Percentiles rank a stretch among this genome's conserved stretches.
Evolutionary conservation across 2,888 invertebrate genomes (phyloP).

Genomic region (Sminthurides aquaticus): DNA sequence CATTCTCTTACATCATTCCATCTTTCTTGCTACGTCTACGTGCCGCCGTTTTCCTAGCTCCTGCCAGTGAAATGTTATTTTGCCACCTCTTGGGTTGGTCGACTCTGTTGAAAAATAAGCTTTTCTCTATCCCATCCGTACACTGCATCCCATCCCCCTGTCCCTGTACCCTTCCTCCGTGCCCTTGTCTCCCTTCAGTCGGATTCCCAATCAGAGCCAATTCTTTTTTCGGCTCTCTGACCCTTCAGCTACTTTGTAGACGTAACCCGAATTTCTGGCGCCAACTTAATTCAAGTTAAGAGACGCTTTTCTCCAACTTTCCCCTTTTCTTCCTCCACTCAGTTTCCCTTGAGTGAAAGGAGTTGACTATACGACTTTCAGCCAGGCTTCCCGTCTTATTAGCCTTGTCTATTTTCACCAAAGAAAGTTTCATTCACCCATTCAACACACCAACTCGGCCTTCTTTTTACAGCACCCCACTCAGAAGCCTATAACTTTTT

Average conservation of each 20-base stretch:
- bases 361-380: background rate
- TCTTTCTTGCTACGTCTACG: no score
- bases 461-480: background rate
- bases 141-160: background rate
- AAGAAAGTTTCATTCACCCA: slow-evolving; percentile 1
- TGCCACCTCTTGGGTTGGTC: no score
- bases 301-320: background rate
- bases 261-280: background rate
- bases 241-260: background rate
- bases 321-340: background rate
- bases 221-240: background rate
- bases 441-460: slow-evolving; percentile 3
- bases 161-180: background rate
- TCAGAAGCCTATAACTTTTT: slow-evolving; percentile 3
- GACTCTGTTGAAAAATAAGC: no score
- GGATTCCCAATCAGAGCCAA: background rate
- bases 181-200: background rate
- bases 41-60: no score
- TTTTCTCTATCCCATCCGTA: background rate
- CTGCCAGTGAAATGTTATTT: no score
- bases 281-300: slow-evolving; percentile 6
- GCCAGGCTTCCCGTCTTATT: background rate
- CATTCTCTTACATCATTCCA: no score
- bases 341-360: background rate
- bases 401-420: background rate